A percentile compares a stretch with the other conserved stretches of the same genome.
Evolutionary conservation across 2,113 vertebrate genomes (phyloP).

Genomic region (Gasterosteus aculeatus): DNA sequence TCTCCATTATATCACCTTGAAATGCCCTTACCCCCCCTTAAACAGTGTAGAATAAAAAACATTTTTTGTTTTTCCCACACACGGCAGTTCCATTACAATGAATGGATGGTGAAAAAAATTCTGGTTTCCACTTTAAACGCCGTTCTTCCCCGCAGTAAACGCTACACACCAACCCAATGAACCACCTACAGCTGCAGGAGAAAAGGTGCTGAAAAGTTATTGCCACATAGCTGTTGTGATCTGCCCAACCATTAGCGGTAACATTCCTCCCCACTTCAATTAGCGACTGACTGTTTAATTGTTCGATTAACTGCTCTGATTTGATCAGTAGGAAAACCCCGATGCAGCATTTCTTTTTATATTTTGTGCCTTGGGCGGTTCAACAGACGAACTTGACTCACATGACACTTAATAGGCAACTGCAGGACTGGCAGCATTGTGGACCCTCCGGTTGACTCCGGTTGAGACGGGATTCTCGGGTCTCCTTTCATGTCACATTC

Average conservation of each 20-base stretch:
- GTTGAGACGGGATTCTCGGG: constrained; percentile 58
- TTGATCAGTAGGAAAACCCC: constrained; percentile 21
- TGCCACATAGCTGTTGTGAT: constrained; percentile 51
- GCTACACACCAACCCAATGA: constrained; percentile 39
- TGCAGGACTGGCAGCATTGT: constrained; percentile 38
- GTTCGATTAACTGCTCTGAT: constrained; percentile 7
- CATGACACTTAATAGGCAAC: constrained; percentile 52
- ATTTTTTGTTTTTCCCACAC: too few species aligned
- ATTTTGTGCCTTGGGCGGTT: background rate
- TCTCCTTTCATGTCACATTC: constrained; percentile 69
- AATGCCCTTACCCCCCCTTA: too few species aligned
- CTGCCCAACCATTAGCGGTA: constrained; percentile 8
- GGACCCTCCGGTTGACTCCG: constrained; percentile 53
- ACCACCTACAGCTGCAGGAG: constrained; percentile 32
- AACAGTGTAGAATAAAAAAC: too few species aligned
- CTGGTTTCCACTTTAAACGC: constrained; percentile 62
- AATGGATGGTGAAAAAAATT: constrained; percentile 75
- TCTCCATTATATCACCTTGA: too few species aligned
- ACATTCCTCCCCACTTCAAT: constrained; percentile 27
- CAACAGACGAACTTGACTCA: constrained; percentile 46
- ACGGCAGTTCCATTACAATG: too few species aligned
- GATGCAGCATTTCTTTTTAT: background rate
- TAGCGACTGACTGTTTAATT: background rate
- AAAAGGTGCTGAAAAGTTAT: constrained; percentile 37
- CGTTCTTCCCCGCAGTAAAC: constrained; percentile 55